phyloP scores from a whole-genome alignment of 2,113 vertebrate species.

The Rattus norvegicus region DNA sequence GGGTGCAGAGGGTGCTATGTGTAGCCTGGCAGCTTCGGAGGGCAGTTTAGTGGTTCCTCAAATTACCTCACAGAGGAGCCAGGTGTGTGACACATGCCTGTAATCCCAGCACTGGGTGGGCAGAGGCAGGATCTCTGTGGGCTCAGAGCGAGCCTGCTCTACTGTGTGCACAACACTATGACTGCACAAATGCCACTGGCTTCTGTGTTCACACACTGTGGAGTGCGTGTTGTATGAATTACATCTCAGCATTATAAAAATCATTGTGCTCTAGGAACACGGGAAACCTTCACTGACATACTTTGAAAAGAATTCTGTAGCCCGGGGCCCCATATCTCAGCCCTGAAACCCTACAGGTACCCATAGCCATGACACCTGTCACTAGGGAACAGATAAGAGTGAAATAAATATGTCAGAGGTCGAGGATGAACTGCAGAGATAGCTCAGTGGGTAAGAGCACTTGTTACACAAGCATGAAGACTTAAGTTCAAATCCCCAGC shows the following conservation, averaged over 20 bases:
- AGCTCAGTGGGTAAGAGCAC: background rate
- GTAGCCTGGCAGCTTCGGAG: background rate
- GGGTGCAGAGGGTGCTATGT: background rate
- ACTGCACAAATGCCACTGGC: fast-evolving
- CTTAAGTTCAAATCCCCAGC: background rate
- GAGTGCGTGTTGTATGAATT: fast-evolving
- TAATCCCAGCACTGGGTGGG: background rate
- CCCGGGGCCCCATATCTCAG: background rate
- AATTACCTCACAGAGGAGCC: background rate
- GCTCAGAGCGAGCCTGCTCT: background rate
- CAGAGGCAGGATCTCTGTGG: background rate
- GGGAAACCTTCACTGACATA: background rate
- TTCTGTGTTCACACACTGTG: background rate
- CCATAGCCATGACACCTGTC: background rate
- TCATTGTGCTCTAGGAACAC: background rate
- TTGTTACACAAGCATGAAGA: background rate
- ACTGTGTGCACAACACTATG: fast-evolving
- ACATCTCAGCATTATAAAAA: background rate
- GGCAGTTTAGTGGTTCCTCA: background rate
- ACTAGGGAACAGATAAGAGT: background rate
- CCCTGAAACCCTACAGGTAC: background rate
- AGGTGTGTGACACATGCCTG: too few species aligned
- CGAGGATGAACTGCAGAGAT: background rate
- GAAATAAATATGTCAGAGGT: background rate
- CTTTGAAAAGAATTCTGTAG: background rate